Conservation (phyloP, 2,888 invertebrate species). For the Microplitis manilae region DNA sequence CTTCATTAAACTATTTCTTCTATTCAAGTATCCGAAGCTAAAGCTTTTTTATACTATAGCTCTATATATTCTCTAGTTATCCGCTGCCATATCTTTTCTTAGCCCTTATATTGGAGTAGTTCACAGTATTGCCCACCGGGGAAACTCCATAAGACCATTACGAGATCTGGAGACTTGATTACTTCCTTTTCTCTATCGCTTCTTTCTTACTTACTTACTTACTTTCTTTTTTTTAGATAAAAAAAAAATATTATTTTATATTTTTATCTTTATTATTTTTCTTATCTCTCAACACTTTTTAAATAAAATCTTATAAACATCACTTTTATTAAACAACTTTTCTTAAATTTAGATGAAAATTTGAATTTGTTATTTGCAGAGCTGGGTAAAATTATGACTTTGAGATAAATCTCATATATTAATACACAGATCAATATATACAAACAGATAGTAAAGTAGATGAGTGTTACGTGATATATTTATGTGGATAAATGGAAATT, state of each 20-base stretch:
- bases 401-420: background rate
- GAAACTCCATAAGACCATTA: constrained; percentile 40
- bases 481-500: background rate
- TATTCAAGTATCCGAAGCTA: background rate
- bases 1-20: background rate
- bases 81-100: constrained; percentile 50
- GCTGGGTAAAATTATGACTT: too few species aligned
- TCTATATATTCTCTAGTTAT: constrained; percentile 37
- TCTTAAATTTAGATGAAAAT: too few species aligned
- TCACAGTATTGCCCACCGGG: constrained; percentile 48
- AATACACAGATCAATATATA: background rate
- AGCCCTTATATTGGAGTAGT: constrained; percentile 26
- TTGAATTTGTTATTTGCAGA: too few species aligned
- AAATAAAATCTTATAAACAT: background rate
- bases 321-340: background rate
- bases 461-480: background rate
- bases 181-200: constrained; percentile 36
- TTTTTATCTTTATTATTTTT: constrained; percentile 26
- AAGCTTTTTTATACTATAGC: background rate
- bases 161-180: constrained; percentile 53
- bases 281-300: constrained; percentile 19
- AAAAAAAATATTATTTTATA: constrained; percentile 16
- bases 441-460: background rate
- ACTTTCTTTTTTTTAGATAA: background rate
- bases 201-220: background rate